A percentile compares a stretch with the other conserved stretches of the same genome.
Evolutionary conservation across 2,797 vertebrate genomes (phyloP).

Genomic region (Balearica regulorum): DNA sequence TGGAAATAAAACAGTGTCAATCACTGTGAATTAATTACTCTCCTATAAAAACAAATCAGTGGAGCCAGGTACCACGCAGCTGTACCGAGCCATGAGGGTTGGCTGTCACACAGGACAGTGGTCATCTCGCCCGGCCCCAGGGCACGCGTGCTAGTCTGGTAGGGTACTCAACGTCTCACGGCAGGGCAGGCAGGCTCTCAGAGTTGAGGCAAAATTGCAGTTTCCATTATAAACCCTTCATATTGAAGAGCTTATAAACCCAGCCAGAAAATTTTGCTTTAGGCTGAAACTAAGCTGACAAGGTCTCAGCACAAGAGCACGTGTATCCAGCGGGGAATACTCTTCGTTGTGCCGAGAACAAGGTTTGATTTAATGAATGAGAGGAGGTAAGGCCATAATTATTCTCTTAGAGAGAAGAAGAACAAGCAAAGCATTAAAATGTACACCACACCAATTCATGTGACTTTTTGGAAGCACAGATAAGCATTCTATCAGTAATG

Average conservation of each 20-base stretch:
- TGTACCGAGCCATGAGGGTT: neutral
- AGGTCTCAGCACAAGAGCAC: neutral
- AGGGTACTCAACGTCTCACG: neutral
- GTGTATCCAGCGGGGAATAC: neutral
- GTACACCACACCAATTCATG: neutral
- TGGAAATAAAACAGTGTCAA: conserved; percentile 21
- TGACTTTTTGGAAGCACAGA: neutral
- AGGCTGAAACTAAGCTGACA: conserved; percentile 27
- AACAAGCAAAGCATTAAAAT: neutral
- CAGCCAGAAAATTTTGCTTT: conserved; percentile 32
- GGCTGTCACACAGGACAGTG: neutral
- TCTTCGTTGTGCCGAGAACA: neutral
- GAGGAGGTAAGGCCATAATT: neutral
- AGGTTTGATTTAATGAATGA: neutral
- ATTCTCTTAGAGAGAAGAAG: neutral
- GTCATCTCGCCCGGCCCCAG: neutral
- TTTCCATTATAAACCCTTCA: neutral
- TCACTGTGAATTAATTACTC: conserved; percentile 22
- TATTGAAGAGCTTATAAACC: neutral
- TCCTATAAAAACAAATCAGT: neutral
- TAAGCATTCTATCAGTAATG: neutral
- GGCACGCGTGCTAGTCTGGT: neutral
- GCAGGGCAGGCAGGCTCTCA: neutral
- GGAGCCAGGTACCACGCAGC: neutral
- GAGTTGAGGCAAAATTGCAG: neutral